Evolutionary conservation across 2,113 vertebrate species (phyloP).

Genomic region (Saguinus imperator): DNA sequence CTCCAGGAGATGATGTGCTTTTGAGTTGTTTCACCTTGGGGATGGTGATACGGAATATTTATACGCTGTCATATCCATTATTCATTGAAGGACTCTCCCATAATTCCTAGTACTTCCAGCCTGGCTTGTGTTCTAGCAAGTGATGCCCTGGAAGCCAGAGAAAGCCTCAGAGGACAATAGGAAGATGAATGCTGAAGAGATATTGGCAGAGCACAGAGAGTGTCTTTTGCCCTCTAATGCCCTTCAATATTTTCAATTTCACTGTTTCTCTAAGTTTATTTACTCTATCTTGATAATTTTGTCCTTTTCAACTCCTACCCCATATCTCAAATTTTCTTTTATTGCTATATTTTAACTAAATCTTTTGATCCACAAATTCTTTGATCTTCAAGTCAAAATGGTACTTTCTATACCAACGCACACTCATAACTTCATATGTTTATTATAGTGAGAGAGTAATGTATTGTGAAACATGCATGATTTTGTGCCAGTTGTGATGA

Average conservation of each 20-base stretch:
- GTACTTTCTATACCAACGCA: neutral
- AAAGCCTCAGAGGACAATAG: neutral
- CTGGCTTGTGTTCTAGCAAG: neutral
- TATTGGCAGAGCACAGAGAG: neutral
- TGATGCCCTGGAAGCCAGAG: neutral
- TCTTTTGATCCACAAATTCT: neutral
- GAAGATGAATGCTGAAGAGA: neutral
- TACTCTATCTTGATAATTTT: neutral
- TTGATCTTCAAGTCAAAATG: conserved; percentile 22
- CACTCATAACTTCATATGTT: neutral
- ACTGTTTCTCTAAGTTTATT: neutral
- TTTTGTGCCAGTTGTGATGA: neutral
- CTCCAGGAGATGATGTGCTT: neutral
- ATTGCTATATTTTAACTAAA: conserved; percentile 18
- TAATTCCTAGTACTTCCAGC: neutral
- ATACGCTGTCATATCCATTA: neutral
- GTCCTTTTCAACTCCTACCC: neutral
- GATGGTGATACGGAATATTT: neutral
- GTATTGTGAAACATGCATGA: conserved; percentile 22
- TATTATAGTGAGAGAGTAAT: neutral
- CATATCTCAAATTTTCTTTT: neutral
- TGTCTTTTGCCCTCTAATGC: neutral
- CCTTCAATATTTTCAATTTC: neutral
- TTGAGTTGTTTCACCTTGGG: neutral
- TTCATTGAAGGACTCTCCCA: neutral